Conservation (phyloP, 2,113 vertebrate species). For the Strix uralensis region DNA sequence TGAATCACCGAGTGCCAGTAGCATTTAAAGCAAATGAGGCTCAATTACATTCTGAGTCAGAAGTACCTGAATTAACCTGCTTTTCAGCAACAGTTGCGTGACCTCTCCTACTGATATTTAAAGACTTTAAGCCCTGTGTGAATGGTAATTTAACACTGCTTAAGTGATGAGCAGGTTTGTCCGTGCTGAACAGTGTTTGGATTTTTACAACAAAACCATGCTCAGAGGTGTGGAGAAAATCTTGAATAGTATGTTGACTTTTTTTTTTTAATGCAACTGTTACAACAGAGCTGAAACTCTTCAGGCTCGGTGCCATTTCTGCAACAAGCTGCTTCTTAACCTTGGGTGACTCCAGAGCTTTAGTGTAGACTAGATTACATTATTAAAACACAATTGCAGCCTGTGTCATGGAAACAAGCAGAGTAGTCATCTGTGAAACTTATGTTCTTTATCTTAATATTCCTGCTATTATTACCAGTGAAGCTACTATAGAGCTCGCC, state of each 20-base stretch:
- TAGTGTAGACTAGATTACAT: neutral
- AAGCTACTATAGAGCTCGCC: neutral
- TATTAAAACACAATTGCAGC: neutral
- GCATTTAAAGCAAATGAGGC: conserved; percentile 20
- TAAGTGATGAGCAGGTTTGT: neutral
- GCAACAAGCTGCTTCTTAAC: neutral
- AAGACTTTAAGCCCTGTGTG: neutral
- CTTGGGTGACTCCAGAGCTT: neutral
- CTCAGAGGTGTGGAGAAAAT: neutral
- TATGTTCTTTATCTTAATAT: neutral
- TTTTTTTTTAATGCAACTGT: neutral
- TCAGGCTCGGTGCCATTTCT: neutral
- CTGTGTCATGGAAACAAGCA: neutral
- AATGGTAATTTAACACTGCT: neutral
- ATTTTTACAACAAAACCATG: neutral
- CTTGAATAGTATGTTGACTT: neutral
- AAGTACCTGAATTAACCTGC: conserved; percentile 49
- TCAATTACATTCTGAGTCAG: conserved; percentile 56
- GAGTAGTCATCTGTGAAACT: neutral
- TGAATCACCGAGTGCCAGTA: conserved; percentile 9
- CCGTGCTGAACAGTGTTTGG: neutral
- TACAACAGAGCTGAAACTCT: neutral
- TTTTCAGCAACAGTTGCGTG: conserved; percentile 51
- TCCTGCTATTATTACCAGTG: neutral
- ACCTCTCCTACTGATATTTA: conserved; percentile 7